phyloP scores from a whole-genome alignment of 2,113 vertebrate species.

The Synchiropus splendidus region DNA sequence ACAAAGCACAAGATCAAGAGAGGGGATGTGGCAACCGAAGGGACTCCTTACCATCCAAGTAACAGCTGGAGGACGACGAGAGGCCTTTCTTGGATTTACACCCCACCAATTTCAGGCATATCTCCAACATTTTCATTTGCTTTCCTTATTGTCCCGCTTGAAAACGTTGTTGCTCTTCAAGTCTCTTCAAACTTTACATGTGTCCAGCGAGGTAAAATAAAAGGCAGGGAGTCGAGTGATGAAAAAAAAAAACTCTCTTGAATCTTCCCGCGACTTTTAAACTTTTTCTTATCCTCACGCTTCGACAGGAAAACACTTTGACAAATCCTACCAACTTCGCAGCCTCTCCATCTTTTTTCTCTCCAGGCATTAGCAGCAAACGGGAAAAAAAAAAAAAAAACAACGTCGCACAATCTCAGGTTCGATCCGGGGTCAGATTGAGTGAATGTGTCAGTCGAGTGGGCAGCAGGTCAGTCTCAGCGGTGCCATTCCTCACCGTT shows the following conservation, averaged over 20 bases:
- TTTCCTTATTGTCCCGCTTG: conserved; percentile 50
- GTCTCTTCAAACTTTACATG: conserved; percentile 20
- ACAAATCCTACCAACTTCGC: conserved; percentile 44
- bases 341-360: conserved; percentile 57
- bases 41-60: conserved; percentile 86
- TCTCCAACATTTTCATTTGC: conserved; percentile 98
- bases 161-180: conserved; percentile 34
- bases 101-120: conserved; percentile 97
- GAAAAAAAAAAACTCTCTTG: neutral
- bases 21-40: too few relatives aligned
- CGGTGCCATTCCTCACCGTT: conserved; percentile 53
- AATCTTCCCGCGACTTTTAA: conserved; percentile 5
- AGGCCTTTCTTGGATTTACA: conserved; percentile 98
- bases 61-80: conserved; percentile 94
- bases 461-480: conserved; percentile 28
- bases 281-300: conserved; percentile 4
- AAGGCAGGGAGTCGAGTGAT: conserved; percentile 6
- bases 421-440: conserved; percentile 9
- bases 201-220: conserved; percentile 23
- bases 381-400: conserved; percentile 7
- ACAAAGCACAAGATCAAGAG: too few relatives aligned
- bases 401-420: neutral
- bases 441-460: conserved; percentile 39
- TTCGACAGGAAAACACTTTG: neutral
- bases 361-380: conserved; percentile 6